A percentile compares a stretch with the other conserved stretches of the same genome.
phyloP scores from a whole-genome alignment of 2,113 vertebrate species.

The Gallinago jamesoni region DNA sequence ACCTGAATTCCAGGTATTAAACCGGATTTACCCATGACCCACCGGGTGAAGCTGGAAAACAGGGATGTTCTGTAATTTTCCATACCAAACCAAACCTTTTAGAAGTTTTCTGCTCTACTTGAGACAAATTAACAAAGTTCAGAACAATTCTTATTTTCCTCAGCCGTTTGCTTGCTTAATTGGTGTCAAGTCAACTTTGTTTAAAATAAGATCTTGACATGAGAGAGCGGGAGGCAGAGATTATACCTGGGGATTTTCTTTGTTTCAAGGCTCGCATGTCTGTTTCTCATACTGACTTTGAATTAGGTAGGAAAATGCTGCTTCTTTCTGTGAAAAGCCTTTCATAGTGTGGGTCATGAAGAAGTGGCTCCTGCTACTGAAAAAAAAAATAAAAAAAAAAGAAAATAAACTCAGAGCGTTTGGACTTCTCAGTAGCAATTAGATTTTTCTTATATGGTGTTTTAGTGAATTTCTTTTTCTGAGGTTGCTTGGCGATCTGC shows the following conservation, averaged over 20 bases:
- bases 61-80: neutral
- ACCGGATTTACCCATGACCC: neutral
- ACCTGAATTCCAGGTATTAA: neutral
- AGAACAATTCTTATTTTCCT: neutral
- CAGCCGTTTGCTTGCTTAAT: neutral
- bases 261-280: neutral
- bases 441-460: neutral
- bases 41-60: neutral
- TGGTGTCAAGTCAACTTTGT: neutral
- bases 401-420: neutral
- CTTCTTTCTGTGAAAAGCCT: neutral
- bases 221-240: neutral
- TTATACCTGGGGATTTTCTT: neutral
- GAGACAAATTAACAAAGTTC: neutral
- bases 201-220: neutral
- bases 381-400: neutral
- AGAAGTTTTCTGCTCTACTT: neutral
- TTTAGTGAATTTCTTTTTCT: neutral
- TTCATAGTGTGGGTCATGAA: neutral
- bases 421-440: neutral
- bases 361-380: neutral
- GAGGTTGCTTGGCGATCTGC: fast-evolving
- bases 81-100: neutral
- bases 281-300: neutral
- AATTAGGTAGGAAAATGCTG: neutral